A percentile compares a stretch with the other conserved stretches of the same genome.
Conservation (phyloP, 2,113 vertebrate genomes). For the Taxidea taxus region DNA sequence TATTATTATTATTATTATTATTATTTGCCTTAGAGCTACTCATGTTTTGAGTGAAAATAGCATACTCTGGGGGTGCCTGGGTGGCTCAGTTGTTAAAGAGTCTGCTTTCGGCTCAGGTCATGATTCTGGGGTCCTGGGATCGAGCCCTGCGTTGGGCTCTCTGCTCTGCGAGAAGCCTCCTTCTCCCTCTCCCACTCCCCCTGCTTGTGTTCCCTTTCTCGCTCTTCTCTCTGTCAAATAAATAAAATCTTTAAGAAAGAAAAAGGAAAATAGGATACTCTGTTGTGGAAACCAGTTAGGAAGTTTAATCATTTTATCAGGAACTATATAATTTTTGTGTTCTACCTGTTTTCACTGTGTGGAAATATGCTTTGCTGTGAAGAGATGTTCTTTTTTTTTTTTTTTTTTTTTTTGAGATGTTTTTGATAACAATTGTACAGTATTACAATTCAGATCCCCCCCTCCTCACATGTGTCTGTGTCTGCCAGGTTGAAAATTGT, state of each 20-base stretch:
- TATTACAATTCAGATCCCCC: neutral
- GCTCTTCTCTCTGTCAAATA: too few species aligned
- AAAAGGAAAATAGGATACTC: neutral
- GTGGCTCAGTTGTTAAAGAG: too few species aligned
- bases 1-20: neutral
- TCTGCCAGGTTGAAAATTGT: constrained; percentile 20
- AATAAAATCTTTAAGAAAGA: too few species aligned
- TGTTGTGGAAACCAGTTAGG: constrained; percentile 58
- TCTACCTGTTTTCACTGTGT: neutral
- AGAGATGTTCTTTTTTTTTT: neutral
- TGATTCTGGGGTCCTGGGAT: too few species aligned
- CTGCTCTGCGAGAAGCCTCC: too few species aligned
- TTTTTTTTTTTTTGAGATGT: too few species aligned
- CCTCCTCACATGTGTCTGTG: neutral
- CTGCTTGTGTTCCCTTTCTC: too few species aligned
- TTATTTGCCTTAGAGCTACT: constrained; percentile 25
- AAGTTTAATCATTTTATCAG: constrained; percentile 48
- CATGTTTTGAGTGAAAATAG: constrained; percentile 62
- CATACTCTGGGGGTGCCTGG: neutral
- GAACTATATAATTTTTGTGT: constrained; percentile 45
- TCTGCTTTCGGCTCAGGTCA: too few species aligned
- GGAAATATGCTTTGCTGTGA: constrained; percentile 34
- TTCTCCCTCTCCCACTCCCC: too few species aligned
- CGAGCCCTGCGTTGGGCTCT: too few species aligned
- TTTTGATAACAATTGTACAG: neutral